Percentiles rank a stretch among this genome's conserved stretches.
These are phyloP conservation scores for Halictus ligatus DNA, from an alignment of 2,888 invertebrate genomes.

Conservation along the genomic window DNA sequence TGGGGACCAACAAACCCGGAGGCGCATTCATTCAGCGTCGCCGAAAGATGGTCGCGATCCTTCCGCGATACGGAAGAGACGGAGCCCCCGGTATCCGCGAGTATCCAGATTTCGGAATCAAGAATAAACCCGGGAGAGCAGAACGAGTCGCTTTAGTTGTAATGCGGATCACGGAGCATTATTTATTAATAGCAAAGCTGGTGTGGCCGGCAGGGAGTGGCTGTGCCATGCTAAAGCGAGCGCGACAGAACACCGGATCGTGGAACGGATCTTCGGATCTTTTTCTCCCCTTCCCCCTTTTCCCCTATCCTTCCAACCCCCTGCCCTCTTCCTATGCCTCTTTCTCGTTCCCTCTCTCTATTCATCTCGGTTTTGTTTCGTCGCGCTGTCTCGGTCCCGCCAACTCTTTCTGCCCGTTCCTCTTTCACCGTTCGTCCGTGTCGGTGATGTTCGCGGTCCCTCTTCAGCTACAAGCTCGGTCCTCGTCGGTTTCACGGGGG, in stretches of 20 bases:
- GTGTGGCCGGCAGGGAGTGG: conserved; percentile 77
- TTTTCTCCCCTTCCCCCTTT: conserved; percentile 22
- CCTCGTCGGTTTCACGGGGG: background rate
- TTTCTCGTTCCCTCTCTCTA: conserved; percentile 28
- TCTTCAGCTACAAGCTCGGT: background rate
- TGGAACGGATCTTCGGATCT: conserved; percentile 67
- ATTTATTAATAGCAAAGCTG: conserved; percentile 81
- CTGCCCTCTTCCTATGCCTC: conserved; percentile 29
- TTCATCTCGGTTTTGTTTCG: conserved; percentile 36
- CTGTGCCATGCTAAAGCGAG: conserved; percentile 75
- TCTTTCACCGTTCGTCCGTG: conserved; percentile 1
- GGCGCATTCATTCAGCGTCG: conserved; percentile 29
- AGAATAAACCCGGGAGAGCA: conserved; percentile 49
- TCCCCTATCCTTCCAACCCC: conserved; percentile 19
- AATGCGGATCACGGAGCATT: conserved; percentile 76
- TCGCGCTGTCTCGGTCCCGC: conserved; percentile 13
- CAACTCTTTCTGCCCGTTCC: background rate
- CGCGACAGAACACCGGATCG: conserved; percentile 78
- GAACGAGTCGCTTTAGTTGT: conserved; percentile 71
- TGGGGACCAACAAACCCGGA: conserved; percentile 8
- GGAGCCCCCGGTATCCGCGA: conserved; percentile 20
- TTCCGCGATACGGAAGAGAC: conserved; percentile 44
- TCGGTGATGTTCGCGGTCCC: background rate
- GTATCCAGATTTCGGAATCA: conserved; percentile 36
- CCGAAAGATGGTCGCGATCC: conserved; percentile 29